Base-by-base conservation (phyloP, 2,888 invertebrate species). In the Mimumesa dahlbomi region DNA sequence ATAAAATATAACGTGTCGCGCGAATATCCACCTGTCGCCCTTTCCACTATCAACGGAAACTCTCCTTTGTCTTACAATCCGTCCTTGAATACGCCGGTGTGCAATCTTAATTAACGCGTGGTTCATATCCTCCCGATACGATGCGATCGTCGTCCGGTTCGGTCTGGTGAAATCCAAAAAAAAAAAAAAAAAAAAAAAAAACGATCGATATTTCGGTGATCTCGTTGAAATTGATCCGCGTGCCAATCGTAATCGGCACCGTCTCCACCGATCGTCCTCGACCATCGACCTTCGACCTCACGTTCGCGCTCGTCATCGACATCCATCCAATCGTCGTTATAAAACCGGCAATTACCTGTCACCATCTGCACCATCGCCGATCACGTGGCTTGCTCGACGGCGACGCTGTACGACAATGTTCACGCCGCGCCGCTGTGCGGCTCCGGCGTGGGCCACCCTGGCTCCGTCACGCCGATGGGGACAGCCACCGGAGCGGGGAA, bases 401-500 rank as follows among this genome's bases (percentile, higher is more conserved):
- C 94, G 93, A 94, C 94, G 93, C 94, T 94, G 93, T 94, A 94
- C 94, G 94, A 94, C 93, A 94, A 94, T 94, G 92, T 92, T 92
- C 93, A 92, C 91, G 92, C 92, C 91, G 92, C 92, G 91, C 93
- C 93, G 92, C 93, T 89, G 78, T 88, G 89, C 89, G 89, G 89
- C 88, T 85, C 90, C 86, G 89, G 88, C 89, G 89, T 89, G 86
- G 89, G 87, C 85, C 89, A 89, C 82, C 89, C 89, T 88, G 89
- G 88, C 86, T 87, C 89, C 82, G 85, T 89, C 83, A 85, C 89
- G 83, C 85, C 89, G 83, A 89, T 89, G 88, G 89, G 87, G 83
- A 82, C 94, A 94, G 94, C 94, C 93, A 93, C 94, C 93, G 93
- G 93, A 92, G 93, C 94, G 93, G 94, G 93, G 92, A 93, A 94